These are phyloP conservation scores for Tachysurus vachellii DNA, from an alignment of 2,113 vertebrate species.

Conservation along the genomic window DNA sequence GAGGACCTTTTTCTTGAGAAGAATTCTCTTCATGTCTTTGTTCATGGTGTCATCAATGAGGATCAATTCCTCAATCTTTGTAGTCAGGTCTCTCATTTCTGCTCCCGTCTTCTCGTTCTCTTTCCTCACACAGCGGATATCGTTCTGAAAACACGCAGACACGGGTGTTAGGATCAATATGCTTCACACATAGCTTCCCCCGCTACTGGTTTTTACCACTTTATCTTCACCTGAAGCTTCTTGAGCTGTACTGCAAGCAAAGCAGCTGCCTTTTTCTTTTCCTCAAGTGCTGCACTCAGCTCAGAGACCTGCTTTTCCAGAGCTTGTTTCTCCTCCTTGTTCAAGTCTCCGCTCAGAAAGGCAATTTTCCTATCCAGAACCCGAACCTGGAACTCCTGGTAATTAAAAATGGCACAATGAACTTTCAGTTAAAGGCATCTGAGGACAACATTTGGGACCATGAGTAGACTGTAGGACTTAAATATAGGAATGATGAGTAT, in stretches of 20 bases:
- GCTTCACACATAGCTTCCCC: not conserved
- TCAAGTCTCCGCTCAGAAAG: constrained; percentile 78
- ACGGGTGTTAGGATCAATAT: not conserved
- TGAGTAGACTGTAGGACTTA: not conserved
- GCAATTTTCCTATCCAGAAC: constrained; percentile 78
- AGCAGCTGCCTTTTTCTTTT: constrained; percentile 71
- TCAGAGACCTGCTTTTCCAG: constrained; percentile 78
- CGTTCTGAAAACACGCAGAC: constrained; percentile 71
- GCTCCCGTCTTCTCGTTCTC: constrained; percentile 74
- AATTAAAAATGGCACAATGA: not conserved
- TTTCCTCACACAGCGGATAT: constrained; percentile 78
- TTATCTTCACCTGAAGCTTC: constrained; percentile 80
- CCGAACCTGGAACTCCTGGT: constrained; percentile 82
- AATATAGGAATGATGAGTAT: no score
- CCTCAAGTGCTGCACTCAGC: constrained; percentile 74
- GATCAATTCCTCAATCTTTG: constrained; percentile 78
- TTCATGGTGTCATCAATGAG: constrained; percentile 78
- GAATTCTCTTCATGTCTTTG: constrained; percentile 83
- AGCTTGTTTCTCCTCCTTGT: constrained; percentile 78
- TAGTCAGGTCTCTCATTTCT: constrained; percentile 72
- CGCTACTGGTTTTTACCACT: not conserved
- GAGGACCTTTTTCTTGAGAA: constrained; percentile 79
- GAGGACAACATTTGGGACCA: not conserved
- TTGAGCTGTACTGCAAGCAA: constrained; percentile 73
- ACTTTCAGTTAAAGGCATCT: not conserved